phyloP scores from a whole-genome alignment of 2,888 invertebrate species.

The Euproctis similis region DNA sequence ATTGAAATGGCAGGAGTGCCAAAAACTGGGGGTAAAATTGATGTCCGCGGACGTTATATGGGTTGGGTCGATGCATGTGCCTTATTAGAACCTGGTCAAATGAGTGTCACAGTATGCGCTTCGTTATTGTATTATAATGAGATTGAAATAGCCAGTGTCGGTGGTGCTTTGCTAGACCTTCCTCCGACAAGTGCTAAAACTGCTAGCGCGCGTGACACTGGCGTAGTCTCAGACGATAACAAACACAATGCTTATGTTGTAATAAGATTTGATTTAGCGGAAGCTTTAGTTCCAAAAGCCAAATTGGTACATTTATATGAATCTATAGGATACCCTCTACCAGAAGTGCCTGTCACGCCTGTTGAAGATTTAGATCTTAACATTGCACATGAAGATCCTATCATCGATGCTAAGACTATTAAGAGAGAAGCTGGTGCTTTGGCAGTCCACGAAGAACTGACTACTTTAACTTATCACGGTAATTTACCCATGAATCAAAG shows the following conservation, averaged over 20 bases:
- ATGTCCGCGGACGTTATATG: constrained; percentile 54
- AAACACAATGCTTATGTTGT: constrained; percentile 45
- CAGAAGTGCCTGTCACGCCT: constrained; percentile 28
- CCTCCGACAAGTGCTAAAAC: constrained; percentile 54
- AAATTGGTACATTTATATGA: constrained; percentile 44
- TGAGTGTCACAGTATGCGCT: constrained; percentile 40
- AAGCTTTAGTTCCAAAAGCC: constrained; percentile 40
- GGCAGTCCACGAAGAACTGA: constrained; percentile 59
- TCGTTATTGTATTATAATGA: constrained; percentile 44
- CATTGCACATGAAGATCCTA: constrained; percentile 32
- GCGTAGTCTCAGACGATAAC: constrained; percentile 38
- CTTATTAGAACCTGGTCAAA: constrained; percentile 48
- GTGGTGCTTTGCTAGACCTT: constrained; percentile 43
- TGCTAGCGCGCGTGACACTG: constrained; percentile 36
- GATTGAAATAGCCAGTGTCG: constrained; percentile 32
- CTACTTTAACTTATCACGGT: constrained; percentile 45
- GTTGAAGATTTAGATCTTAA: constrained; percentile 36
- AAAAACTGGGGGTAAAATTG: constrained; percentile 50
- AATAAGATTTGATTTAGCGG: constrained; percentile 50
- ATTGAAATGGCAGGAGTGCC: constrained; percentile 63
- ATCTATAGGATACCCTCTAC: constrained; percentile 37
- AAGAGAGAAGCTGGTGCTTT: constrained; percentile 56
- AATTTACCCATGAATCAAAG: constrained; percentile 54
- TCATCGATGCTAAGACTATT: constrained; percentile 45
- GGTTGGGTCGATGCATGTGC: constrained; percentile 49